Conservation (phyloP, 2,888 invertebrate species). For the Fragum fragum region DNA sequence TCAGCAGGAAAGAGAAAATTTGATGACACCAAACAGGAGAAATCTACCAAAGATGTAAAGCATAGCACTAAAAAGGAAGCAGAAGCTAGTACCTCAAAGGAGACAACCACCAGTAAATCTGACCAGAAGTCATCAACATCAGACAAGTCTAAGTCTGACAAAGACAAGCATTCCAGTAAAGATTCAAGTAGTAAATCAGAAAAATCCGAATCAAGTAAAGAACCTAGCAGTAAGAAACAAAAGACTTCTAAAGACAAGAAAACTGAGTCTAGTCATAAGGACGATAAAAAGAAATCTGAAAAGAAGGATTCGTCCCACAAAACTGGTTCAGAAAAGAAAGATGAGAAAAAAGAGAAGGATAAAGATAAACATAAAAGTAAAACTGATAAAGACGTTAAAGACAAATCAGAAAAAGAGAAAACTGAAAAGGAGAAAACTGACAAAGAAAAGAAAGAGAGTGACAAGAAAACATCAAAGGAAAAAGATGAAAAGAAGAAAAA, state of each 20-base stretch:
- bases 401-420: conserved; percentile 45
- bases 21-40: conserved; percentile 43
- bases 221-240: conserved; percentile 67
- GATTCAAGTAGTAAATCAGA: conserved; percentile 43
- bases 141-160: conserved; percentile 47
- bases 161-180: conserved; percentile 54
- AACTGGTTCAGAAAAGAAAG: conserved; percentile 58
- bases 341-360: conserved; percentile 59
- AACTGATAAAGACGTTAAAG: conserved; percentile 64
- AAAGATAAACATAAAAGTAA: conserved; percentile 48
- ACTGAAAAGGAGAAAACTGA: conserved; percentile 58
- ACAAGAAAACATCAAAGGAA: conserved; percentile 50
- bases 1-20: conserved; percentile 38
- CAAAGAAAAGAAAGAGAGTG: conserved; percentile 55
- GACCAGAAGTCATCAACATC: conserved; percentile 22
- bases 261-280: conserved; percentile 65
- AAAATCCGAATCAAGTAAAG: conserved; percentile 54
- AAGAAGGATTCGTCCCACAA: conserved; percentile 67
- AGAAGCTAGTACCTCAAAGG: conserved; percentile 31
- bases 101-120: background rate
- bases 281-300: conserved; percentile 73
- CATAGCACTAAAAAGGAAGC: conserved; percentile 23
- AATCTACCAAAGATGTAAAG: conserved; percentile 19
- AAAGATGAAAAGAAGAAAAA: conserved; percentile 47
- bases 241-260: conserved; percentile 60